Conservation (phyloP, 2,888 invertebrate genomes). For the Drosophila longiperda region DNA sequence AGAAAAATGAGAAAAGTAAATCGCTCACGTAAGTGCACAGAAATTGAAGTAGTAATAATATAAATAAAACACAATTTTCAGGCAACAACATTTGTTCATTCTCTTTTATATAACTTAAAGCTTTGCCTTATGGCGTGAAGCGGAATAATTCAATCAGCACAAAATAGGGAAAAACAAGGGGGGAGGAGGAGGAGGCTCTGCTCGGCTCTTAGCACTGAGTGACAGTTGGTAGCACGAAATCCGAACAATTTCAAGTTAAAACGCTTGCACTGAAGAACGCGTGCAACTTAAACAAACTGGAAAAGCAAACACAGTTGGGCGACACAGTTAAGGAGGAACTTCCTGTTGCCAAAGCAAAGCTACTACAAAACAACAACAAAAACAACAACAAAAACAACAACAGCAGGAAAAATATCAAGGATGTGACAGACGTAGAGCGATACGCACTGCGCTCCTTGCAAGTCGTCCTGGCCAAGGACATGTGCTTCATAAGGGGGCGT, state of each 20-base stretch:
- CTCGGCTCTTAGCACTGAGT: conserved; percentile 19
- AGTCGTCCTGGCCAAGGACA: conserved; percentile 46
- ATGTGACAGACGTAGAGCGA: conserved; percentile 39
- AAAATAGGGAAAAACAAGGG: conserved; percentile 35
- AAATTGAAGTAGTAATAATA: conserved; percentile 69
- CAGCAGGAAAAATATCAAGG: conserved; percentile 30
- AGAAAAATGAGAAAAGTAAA: conserved; percentile 56
- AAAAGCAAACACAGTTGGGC: conserved; percentile 75
- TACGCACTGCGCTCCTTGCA: conserved; percentile 34
- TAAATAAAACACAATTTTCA: conserved; percentile 43
- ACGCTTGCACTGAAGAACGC: conserved; percentile 66
- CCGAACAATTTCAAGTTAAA: conserved; percentile 76
- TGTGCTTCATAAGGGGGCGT: conserved; percentile 19
- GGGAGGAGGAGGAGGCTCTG: conserved; percentile 11
- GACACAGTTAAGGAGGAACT: conserved; percentile 80
- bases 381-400: conserved; percentile 39
- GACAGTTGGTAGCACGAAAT: conserved; percentile 60
- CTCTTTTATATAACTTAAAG: conserved; percentile 32
- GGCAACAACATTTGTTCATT: conserved; percentile 28
- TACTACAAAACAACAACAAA: conserved; percentile 16
- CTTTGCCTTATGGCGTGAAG: conserved; percentile 76
- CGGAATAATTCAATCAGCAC: conserved; percentile 79
- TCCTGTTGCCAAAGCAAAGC: conserved; percentile 64
- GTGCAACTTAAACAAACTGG: conserved; percentile 80
- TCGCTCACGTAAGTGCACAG: conserved; percentile 57